Base-by-base conservation (phyloP, 2,888 invertebrate species). In the Rhimphoctona megacephalus region DNA sequence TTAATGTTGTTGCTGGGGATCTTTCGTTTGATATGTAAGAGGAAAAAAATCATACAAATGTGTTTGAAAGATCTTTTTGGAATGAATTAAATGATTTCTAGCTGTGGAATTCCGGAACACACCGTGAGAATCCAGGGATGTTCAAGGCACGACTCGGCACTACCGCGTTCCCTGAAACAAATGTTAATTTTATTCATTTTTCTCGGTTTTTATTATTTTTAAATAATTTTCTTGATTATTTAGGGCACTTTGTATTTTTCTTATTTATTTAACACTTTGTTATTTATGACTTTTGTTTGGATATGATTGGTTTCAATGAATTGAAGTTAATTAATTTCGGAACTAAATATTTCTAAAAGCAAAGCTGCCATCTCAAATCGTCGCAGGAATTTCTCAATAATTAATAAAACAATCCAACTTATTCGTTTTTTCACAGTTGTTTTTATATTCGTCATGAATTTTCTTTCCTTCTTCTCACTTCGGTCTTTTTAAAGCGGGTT, bases 61-160 rank as follows among this genome's bases (percentile, higher is more conserved):
- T 86, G 22, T 89, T 88, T 88, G 85, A 85, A 90, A 85, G 82
- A 85, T 87, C 85, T 88, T 85, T 87, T 88, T 72, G 79, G 85
- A 61, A 87, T 81, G 76, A 79, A 88, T 89, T 87, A 90, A 90
- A 90, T 86, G 77, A 87, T 85, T 80, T 89, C 89, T 90, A 87
- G 89, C 89, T 91, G 88, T 85, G 86, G 89, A 88, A 89, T 91
- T 91, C 91, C 92, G 89, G 91, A 92, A 94, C 94, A 93, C 93
- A 94, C 94, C 94, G 93, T 93, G 92, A 95, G 93, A 90, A 96
- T 96, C 96, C 96, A 96, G 25, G 96, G 95, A 94, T 96, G 96
- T 87, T 95, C 94, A 83, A 96, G 94, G 93, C 96, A 96, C 89
- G 96, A 95, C 85, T 95, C 94, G 22, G 96, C 96, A 81, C 95